phyloP scores from a whole-genome alignment of 2,113 vertebrate genomes.

The Oriolus oriolus region DNA sequence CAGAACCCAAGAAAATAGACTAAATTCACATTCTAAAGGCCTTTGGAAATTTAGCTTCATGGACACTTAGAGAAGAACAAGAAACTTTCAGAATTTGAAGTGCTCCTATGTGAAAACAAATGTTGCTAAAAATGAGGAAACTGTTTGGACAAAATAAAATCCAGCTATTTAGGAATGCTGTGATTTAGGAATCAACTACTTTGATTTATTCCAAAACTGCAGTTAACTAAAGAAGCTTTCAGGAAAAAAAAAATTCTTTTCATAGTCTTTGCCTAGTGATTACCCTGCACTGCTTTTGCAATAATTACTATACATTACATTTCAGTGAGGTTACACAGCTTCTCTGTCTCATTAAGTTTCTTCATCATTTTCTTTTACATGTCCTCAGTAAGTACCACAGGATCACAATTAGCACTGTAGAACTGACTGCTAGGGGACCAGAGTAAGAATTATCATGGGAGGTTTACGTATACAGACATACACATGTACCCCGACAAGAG shows the following conservation, averaged over 20 bases:
- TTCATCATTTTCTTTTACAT: not conserved
- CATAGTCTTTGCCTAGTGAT: not conserved
- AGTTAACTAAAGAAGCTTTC: not conserved
- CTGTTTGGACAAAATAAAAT: not conserved
- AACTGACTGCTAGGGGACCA: not conserved
- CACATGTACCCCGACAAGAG: not conserved
- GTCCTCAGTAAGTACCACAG: not conserved
- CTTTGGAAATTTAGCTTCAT: not conserved
- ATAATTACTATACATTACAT: not conserved
- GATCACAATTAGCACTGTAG: not conserved
- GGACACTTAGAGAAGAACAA: not conserved
- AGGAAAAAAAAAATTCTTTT: not conserved
- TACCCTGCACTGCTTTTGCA: not conserved
- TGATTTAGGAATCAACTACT: not conserved
- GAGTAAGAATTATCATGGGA: accelerated
- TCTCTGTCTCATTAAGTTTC: not conserved
- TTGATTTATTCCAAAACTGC: not conserved
- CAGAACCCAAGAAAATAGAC: not conserved
- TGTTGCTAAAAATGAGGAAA: not conserved
- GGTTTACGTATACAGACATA: not conserved
- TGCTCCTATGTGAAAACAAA: not conserved
- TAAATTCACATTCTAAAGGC: not conserved
- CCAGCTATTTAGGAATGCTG: not conserved
- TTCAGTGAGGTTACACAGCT: not conserved
- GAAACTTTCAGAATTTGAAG: not conserved